Base-by-base conservation (phyloP, 2,888 invertebrate genomes). In the Unio delphinus region DNA sequence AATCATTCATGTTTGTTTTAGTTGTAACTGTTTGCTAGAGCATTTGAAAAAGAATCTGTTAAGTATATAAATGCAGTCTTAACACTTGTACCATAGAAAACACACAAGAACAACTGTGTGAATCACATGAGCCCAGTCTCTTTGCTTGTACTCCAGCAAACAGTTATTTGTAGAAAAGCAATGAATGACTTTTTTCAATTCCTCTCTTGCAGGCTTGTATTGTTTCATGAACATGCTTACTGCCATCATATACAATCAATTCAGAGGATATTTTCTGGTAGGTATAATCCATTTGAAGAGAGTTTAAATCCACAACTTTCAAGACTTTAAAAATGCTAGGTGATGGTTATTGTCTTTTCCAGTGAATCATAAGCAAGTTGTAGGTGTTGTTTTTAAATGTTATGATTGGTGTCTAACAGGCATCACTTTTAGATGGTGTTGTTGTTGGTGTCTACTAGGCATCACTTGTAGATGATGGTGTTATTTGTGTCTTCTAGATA, bases 221-320 rank as follows among this genome's bases (percentile, higher is more conserved):
- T 89, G 88, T 70, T 86, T 90, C 68, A 89, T 89, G 89, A 90
- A 88, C 72, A 88, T 90, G 87, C 75, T 89, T 71, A 86, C 88
- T 20, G 89, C 89, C 64, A 88, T 89, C 26, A 87, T 89, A 56
- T 89, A 88, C 74, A 89, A 89, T 70, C 88, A 89, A 80, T 89
- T 89, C 71, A 75, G 89, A 80, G 89, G 89, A 20, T 89, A 89
- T 75, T 89, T 89, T 70, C 80, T 85, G 80, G 89, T 88, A 68
- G 76, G 81, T 77, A n/a, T n/a, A 28, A 28, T 61, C 18, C 56
- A 20, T 34, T 59, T 45, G 45, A 45, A 11, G 45, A 45, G 45
- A 45, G 15, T 15, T 11, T 45, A 15, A 45, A 45, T 45, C 15
- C 45, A 45, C 45, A 45, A 45, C 15, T 15, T 45, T 45, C 8